Percentiles rank a stretch among this genome's conserved stretches.
phyloP scores from a whole-genome alignment of 2,797 vertebrate genomes.

The Balearica regulorum region DNA sequence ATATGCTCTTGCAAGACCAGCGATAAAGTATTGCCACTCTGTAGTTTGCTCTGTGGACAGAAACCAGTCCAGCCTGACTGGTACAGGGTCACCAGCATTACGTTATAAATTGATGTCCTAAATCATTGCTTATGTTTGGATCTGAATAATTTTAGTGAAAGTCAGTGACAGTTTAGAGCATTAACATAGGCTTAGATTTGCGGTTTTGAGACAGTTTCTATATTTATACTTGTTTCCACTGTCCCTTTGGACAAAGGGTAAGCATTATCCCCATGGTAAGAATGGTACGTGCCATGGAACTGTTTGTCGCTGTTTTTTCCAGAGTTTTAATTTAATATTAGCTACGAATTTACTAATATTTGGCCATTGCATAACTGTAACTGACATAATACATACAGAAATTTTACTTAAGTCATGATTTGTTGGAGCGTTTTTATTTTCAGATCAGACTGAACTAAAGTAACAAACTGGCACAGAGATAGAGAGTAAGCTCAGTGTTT shows the following conservation, averaged over 20 bases:
- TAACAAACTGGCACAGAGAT: neutral
- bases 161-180: conserved; percentile 62
- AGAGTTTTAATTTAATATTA: conserved; percentile 65
- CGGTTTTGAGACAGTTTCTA: conserved; percentile 61
- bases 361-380: conserved; percentile 64
- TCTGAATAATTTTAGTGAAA: conserved; percentile 61
- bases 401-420: conserved; percentile 46
- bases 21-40: neutral
- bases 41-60: conserved; percentile 49
- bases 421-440: conserved; percentile 55
- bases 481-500: neutral
- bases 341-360: conserved; percentile 57
- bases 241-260: conserved; percentile 39
- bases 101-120: conserved; percentile 43
- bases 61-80: conserved; percentile 46
- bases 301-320: conserved; percentile 40
- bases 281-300: conserved; percentile 53
- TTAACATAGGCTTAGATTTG: conserved; percentile 68
- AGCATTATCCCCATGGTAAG: conserved; percentile 41
- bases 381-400: conserved; percentile 24
- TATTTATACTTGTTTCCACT: conserved; percentile 66
- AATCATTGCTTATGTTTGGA: conserved; percentile 58
- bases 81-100: conserved; percentile 67
- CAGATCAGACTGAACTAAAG: conserved; percentile 8
- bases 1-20: conserved; percentile 1